phyloP scores from a whole-genome alignment of 2,888 invertebrate genomes.

The Sarcophaga variegata region DNA sequence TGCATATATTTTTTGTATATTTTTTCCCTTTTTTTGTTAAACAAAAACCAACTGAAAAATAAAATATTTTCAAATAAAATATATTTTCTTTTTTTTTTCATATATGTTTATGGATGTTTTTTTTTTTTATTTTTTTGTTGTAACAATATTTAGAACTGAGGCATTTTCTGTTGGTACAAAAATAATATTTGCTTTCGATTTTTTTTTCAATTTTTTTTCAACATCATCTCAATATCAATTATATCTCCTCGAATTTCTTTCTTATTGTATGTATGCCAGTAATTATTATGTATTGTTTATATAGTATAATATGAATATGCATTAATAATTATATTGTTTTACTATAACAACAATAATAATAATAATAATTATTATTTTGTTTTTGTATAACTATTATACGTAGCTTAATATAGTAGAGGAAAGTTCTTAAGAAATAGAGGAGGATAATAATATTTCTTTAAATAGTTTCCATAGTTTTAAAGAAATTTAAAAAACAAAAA shows the following conservation, averaged over 20 bases:
- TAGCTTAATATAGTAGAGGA: constrained; percentile 28
- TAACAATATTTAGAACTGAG: constrained; percentile 51
- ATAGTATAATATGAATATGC: constrained; percentile 5
- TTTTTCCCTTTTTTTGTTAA: constrained; percentile 43
- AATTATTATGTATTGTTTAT: background rate
- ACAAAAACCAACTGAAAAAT: constrained; percentile 65
- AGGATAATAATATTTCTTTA: constrained; percentile 1
- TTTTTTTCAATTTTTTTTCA: constrained; percentile 5
- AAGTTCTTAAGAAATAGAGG: constrained; percentile 33
- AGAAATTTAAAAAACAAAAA: constrained; percentile 25
- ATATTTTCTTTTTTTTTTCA: background rate
- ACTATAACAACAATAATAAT: no score
- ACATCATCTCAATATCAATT: background rate
- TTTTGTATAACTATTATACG: background rate
- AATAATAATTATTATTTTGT: no score
- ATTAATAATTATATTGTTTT: background rate
- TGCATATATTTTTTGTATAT: constrained; percentile 42
- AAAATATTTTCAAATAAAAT: constrained; percentile 49
- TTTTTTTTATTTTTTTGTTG: background rate
- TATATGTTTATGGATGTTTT: background rate
- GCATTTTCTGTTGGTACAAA: constrained; percentile 56
- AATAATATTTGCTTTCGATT: constrained; percentile 46
- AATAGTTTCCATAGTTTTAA: constrained; percentile 21
- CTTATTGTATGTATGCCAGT: constrained; percentile 11
- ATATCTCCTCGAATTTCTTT: background rate